Evolutionary conservation across 37 sponge, comb jelly and placozoan species (phyloP), one percentile per base, ranked within the genome.

Genomic region (Tethya wilhelma): DNA sequence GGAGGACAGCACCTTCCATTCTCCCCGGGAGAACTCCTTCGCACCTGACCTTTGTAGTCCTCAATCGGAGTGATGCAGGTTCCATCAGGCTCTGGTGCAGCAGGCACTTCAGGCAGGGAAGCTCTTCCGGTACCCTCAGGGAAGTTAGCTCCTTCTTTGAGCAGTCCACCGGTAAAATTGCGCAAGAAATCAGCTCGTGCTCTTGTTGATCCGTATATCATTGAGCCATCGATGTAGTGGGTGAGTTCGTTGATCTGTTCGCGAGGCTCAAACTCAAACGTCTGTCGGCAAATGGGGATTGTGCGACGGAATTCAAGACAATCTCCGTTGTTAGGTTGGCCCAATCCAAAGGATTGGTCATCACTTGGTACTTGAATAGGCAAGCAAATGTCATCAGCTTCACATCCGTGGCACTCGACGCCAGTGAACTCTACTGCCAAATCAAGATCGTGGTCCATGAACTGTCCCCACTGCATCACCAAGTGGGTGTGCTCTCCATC

Each of bases 391-490:
- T 82, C 91, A 6, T 79, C 69, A 26, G 56, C 57, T 26, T 38
- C 43, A 56, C 87, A 86, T 0, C 25, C 38, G 1, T 57, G 19
- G 6, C 31, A 71, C 42, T 23, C 32, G 1, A 65, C 49, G 7
- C 12, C 60, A 1, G 45, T 67, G 23, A 67, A 45, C 43, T 84
- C 85, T 23, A 76, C 75, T 2, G 75, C 17, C 20, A 89, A 55
- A 31, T 66, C 69, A 40, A 86, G 28, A 67, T 98, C 98, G 67
- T 98, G 98, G 49, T 98, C 98, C 17, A 95, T 46, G 69, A 95
- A 98, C 81, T 98, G 98, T 23, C 98, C 98, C 85, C 87, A 98
- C 56, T 95, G 94, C 94, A 98, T 96, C 34, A 96, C 57, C 74
- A 98, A 78, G 69, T 90, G 94, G 9, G 90, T 89, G 67, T 75